A percentile compares a stretch with the other conserved stretches of the same genome.
These are phyloP conservation scores for Porites evermanni DNA, from an alignment of 92 coral and sea anemone genomes.

Conservation along the genomic window DNA sequence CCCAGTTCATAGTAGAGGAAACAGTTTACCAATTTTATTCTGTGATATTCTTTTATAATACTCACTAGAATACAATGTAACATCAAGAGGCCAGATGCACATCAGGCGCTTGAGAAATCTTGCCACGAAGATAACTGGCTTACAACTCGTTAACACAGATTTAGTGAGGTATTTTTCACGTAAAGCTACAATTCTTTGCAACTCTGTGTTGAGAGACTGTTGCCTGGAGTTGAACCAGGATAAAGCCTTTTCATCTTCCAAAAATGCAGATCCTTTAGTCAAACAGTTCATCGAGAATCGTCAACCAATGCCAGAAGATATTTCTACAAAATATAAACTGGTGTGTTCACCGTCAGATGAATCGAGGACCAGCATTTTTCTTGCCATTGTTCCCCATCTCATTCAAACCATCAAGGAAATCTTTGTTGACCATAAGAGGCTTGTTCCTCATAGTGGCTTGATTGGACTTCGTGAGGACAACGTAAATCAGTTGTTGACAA, in stretches of 20 bases:
- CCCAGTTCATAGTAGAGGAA: neutral
- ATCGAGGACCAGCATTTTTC: neutral
- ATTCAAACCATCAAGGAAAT: conserved; percentile 19
- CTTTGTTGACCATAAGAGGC: neutral
- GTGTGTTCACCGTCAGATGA: neutral
- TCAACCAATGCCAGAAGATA: neutral
- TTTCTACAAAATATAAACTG: neutral
- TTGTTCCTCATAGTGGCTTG: conserved; percentile 6
- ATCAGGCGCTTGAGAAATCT: conserved; percentile 10
- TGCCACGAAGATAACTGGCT: conserved; percentile 1
- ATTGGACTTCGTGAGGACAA: neutral
- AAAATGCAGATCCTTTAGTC: neutral
- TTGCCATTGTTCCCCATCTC: neutral
- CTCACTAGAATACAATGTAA: conserved; percentile 7
- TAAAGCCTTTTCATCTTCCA: neutral
- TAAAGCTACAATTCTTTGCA: neutral
- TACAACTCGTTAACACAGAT: neutral
- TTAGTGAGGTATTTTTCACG: neutral
- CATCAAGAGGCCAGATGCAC: conserved; percentile 35
- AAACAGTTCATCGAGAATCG: neutral
- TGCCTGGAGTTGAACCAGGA: neutral
- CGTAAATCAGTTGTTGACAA: neutral
- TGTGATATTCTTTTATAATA: neutral
- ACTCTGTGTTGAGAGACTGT: no score
- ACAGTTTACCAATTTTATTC: neutral